Base-by-base conservation (phyloP, 2,797 vertebrate genomes). In the Selene dorsalis region DNA sequence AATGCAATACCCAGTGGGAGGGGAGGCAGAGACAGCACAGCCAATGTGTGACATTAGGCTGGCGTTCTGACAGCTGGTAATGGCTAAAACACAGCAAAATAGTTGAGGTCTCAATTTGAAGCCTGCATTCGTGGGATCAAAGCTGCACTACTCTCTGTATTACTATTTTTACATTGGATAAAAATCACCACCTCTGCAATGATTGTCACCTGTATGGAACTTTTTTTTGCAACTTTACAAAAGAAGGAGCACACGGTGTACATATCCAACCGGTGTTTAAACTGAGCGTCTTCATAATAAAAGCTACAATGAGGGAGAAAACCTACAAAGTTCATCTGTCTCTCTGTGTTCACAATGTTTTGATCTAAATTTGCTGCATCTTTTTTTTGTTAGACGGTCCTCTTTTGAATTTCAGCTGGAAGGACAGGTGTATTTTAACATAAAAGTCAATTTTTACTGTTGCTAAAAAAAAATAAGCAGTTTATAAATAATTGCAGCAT, bases 381-480 rank as follows among this genome's bases (percentile, higher is more conserved):
- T 35, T 35, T 35, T 35, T 35, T 35, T 35, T 35, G 6, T 35
- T 35, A 35, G 32, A 35, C 32, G 9, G 32, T 35, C 32, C 32
- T 28, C 57, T 63, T 69, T 75, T 26, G 13, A 52, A 32, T 20
- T 45, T 11, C 7, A 11, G 4, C 24, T 17, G 26, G 17, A 58
- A 26, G 45, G 28, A 74, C 41, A 24, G 52, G 38, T 75, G 38
- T 59, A 61, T 61, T 75, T 86, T 66, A 50, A 45, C 9, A 73
- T 41, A 9, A 56, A 53, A 39, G 9, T 17, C n/a, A 7, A 1
- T 7, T 45, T n/a, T 14, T 56, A 28, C 10, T 50, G 32, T 61
- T 53, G 26, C 60, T 56, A 57, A 53, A 41, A 73, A 75, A 60
- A 65, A 22, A 32, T 20, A 22, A 6, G 20, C 20, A 53, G 13